Evolutionary conservation across 2,113 vertebrate genomes (phyloP).

Genomic region (Pterocles orientalis): DNA sequence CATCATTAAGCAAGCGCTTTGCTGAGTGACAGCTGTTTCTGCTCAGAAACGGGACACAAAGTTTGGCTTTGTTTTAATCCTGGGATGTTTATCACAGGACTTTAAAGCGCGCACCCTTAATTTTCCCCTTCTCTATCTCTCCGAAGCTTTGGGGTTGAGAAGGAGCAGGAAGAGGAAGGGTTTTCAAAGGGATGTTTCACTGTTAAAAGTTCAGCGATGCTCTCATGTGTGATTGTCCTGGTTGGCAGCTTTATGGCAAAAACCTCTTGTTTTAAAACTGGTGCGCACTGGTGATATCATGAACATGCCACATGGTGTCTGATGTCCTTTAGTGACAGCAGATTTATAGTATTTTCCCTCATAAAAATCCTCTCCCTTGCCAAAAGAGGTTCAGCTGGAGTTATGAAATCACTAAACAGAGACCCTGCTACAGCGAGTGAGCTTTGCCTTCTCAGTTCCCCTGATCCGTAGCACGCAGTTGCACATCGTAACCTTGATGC

Average conservation of each 20-base stretch:
- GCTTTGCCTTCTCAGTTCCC: background rate
- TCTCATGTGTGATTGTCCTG: constrained; percentile 6
- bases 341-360: constrained; percentile 63
- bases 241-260: constrained; percentile 64
- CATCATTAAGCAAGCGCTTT: background rate
- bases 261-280: constrained; percentile 43
- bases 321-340: constrained; percentile 42
- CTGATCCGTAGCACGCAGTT: background rate
- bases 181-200: constrained; percentile 25
- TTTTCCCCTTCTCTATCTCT: constrained; percentile 30
- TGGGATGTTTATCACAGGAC: constrained; percentile 44
- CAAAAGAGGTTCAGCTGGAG: constrained; percentile 48
- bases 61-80: constrained; percentile 43
- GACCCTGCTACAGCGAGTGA: background rate
- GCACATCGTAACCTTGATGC: background rate
- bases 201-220: constrained; percentile 34
- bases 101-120: background rate
- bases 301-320: constrained; percentile 49
- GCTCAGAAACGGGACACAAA: constrained; percentile 32
- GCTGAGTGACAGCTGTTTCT: constrained; percentile 59
- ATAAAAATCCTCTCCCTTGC: constrained; percentile 52
- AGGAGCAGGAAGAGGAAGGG: constrained; percentile 45
- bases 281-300: constrained; percentile 29
- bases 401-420: constrained; percentile 42
- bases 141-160: constrained; percentile 38